These are phyloP conservation scores for Diplolepis rosae DNA, from an alignment of 2,888 invertebrate genomes.

Conservation along the genomic window DNA sequence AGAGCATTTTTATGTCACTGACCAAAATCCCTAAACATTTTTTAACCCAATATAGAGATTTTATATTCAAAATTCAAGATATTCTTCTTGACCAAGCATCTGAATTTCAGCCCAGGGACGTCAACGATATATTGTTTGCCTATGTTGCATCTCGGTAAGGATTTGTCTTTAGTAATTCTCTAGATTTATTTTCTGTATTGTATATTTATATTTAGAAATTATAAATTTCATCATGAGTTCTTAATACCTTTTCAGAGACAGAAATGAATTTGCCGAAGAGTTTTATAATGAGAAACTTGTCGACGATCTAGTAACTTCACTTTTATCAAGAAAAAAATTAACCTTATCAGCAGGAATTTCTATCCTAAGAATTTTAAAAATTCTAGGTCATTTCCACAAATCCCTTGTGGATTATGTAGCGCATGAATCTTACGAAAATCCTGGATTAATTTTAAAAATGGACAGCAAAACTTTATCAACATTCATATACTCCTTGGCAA, in stretches of 20 bases:
- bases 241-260: neutral
- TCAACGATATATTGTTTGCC: neutral
- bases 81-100: neutral
- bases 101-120: neutral
- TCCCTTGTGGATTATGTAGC: constrained; percentile 78
- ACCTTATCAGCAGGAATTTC: neutral
- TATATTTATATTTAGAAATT: neutral
- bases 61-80: neutral
- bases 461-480: neutral
- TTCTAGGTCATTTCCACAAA: constrained; percentile 66
- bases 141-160: neutral
- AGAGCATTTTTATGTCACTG: neutral
- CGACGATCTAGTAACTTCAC: neutral
- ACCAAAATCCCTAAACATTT: neutral
- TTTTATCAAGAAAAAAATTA: neutral
- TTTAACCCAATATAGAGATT: neutral
- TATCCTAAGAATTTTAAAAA: neutral
- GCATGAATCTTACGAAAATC: constrained; percentile 73
- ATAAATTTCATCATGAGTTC: neutral
- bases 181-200: neutral
- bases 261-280: neutral
- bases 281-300: neutral
- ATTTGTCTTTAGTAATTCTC: neutral
- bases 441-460: constrained; percentile 41
- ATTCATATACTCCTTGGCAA: neutral